Base-by-base conservation (phyloP, 2,797 vertebrate genomes). In the Linurgus olivaceus region DNA sequence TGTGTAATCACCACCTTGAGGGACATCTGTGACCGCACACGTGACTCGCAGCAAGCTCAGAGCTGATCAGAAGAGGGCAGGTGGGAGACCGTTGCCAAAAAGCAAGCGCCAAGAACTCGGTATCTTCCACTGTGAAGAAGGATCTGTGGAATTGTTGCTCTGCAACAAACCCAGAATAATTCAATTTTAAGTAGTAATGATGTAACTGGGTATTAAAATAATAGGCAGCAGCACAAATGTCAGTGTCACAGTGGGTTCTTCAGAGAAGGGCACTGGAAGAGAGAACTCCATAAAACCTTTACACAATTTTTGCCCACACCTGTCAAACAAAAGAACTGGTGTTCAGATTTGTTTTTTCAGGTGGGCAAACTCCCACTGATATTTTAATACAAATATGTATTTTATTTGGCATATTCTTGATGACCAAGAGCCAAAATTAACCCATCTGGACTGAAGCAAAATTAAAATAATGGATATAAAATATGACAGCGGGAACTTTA, bases 21-120 rank as follows among this genome's bases (percentile, higher is more conserved):
- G 50, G 74, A 59, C 9, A 24, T 52, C 28, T 70, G 51, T 3
- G 17, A 52, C 67, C 1, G 6, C 50, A 35, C 33, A 29, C 0
- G 5, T 21, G 50, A 81, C 81, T 76, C 82, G 62, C 63, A 35
- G 66, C 2, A 6, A 52, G 58, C 31, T 45, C 50, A 65, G 11
- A 51, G 44, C 9, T 15, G 17, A 55, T 99, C 96, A 99, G 96
- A 99, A 99, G 55, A 99, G 97, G 0, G 99, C 98, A 50, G 99
- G 99, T 16, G 99, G 99, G 81, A 99, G 98, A 25, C 99, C 98
- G 1, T 96, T 99, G 77, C 99, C 99, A 80, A 99, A 99, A 57
- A 99, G 98, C 9, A 99, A 98, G 88, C 95, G 98, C 99, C 99
- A 99, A 15, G 99, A 99, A 61, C 98, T 96, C 0, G 99, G 99